phyloP scores from a whole-genome alignment of 2,888 invertebrate genomes.

The Paralinhomoeus sp. region DNA sequence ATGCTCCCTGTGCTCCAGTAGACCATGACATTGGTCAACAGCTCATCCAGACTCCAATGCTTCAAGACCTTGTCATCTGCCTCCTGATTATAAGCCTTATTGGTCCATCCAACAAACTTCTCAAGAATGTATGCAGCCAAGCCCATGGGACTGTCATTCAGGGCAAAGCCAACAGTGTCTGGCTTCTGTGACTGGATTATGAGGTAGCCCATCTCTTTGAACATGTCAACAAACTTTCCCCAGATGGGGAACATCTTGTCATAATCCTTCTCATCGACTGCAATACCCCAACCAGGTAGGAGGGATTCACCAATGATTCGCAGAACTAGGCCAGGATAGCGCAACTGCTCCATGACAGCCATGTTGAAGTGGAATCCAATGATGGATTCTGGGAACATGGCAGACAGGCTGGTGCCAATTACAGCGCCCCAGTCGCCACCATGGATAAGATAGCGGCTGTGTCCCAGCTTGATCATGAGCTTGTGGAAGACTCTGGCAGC shows the following conservation, averaged over 20 bases:
- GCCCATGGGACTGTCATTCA: slow-evolving; percentile 56
- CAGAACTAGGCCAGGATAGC: slow-evolving; percentile 6
- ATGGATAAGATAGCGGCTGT: slow-evolving; percentile 42
- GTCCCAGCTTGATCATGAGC: slow-evolving; percentile 44
- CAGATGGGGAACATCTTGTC: slow-evolving; percentile 18
- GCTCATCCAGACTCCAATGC: slow-evolving; percentile 42
- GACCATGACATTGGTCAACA: slow-evolving; percentile 53
- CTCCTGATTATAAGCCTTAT: slow-evolving; percentile 27
- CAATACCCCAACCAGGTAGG: slow-evolving; percentile 13
- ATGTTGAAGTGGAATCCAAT: slow-evolving; percentile 42
- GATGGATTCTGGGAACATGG: slow-evolving; percentile 36
- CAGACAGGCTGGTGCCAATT: slow-evolving; percentile 39
- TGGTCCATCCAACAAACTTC: slow-evolving; percentile 56
- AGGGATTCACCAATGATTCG: slow-evolving; percentile 16
- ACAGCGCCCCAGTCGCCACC: slow-evolving; percentile 56
- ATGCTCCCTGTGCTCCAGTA: slow-evolving; percentile 43
- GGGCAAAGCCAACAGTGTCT: slow-evolving; percentile 44
- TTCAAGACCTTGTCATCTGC: slow-evolving; percentile 42
- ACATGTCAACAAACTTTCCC: slow-evolving; percentile 13
- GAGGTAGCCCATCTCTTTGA: slow-evolving; percentile 34
- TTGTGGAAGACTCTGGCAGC: slow-evolving; percentile 33
- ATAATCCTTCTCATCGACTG: slow-evolving; percentile 16
- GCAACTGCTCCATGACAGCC: slow-evolving; percentile 8
- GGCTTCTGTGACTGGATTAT: slow-evolving; percentile 68
- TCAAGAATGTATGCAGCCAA: slow-evolving; percentile 70